Evolutionary conservation across 2,797 vertebrate species (phyloP), one percentile per base, ranked within the genome.

Genomic region (Dicrostonyx torquatus): DNA sequence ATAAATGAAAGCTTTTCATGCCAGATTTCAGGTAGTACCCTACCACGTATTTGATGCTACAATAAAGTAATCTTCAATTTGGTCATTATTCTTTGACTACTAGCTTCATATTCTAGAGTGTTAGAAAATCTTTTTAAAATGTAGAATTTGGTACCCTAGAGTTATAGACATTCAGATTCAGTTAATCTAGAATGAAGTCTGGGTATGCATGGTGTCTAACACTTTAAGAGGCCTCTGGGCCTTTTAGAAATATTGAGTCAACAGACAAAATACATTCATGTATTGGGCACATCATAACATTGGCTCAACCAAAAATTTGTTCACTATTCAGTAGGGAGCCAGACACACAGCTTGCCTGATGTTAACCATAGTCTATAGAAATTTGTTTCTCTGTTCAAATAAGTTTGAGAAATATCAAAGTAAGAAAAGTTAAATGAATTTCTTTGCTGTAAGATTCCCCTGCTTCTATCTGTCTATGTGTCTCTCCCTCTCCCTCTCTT

Each of bases 231-330:
- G 24, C 62, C 60, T 70, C 2, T 40, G 14, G 6, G 75, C 70
- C 0, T 83, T 93, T 75, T 66, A 93, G 50, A 97, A 90, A 88
- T 78, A 87, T 9, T 55, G 5, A 85, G 80, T 93, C 68, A 92
- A 12, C 34, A 96, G 20, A 45, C 79, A 91, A 94, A 96, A 85
- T 31, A 93, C 45, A 40, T 77, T 48, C 82, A 40, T 79, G 50
- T 86, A 86, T 86, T 85, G 76, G 90, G 9, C 48, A 93, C 53
- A 94, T 87, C 22, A 18, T 84, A 40, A 79, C 75, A 90, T 2
- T 72, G 3, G 14, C 4, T 68, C 40, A 87, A 55, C 31, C 8
- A 94, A 73, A 50, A 72, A 34, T 73, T 58, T 89, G 94, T 68
- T 37, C 1, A 22, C 22, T 79, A 34, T 22, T 40, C n/a, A 73